Percentiles rank a stretch among this genome's conserved stretches.
Conservation (phyloP, 2,797 vertebrate species). For the Myotis myotis region DNA sequence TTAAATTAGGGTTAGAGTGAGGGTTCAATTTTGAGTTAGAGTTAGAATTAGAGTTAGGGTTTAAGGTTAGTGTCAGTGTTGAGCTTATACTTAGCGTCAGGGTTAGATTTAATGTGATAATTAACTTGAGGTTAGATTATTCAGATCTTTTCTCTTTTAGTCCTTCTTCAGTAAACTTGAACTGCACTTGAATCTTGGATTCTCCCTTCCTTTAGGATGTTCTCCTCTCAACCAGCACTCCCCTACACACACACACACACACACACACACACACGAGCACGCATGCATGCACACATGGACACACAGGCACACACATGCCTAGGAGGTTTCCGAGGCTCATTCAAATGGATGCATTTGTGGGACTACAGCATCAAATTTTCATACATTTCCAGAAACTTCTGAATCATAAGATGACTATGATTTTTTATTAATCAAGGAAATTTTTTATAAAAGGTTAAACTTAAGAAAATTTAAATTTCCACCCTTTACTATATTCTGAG, state of each 20-base stretch:
- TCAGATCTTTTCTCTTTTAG: background rate
- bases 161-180: background rate
- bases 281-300: too few species aligned
- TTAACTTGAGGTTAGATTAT: background rate
- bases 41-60: background rate
- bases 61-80: background rate
- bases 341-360: background rate
- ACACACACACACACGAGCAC: too few species aligned
- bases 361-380: background rate
- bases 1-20: background rate
- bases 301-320: background rate
- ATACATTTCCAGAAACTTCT: background rate
- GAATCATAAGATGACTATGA: background rate
- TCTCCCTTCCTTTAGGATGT: background rate
- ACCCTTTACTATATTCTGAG: background rate
- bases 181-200: background rate
- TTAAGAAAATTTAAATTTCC: background rate
- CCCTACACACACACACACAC: background rate
- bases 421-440: background rate
- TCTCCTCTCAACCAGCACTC: background rate
- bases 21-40: background rate
- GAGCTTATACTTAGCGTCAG: background rate
- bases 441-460: background rate
- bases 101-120: background rate
- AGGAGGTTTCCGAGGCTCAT: background rate